phyloP scores from a whole-genome alignment of 1,140 invertebrate genomes.

The Apis cerana region DNA sequence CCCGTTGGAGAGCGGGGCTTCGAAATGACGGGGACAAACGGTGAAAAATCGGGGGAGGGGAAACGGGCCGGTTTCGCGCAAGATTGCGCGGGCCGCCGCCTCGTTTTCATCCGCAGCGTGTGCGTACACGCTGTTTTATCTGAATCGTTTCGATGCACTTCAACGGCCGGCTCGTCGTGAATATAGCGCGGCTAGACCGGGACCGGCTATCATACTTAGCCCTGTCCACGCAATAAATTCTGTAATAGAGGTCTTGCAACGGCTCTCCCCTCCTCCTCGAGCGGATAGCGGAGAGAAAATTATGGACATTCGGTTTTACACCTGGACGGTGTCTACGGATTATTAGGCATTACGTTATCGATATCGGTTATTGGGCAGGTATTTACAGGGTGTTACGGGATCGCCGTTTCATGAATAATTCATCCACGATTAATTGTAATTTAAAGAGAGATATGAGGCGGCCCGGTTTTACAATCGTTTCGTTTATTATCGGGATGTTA shows the following conservation, averaged over 20 bases:
- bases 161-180: slow-evolving; percentile 11
- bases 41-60: not conserved
- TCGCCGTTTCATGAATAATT: slow-evolving; percentile 56
- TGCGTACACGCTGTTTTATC: slow-evolving; percentile 31
- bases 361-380: slow-evolving; percentile 51
- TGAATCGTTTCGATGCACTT: slow-evolving; percentile 30
- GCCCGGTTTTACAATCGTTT: not conserved
- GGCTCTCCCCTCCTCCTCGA: not conserved
- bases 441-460: slow-evolving; percentile 3
- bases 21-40: too few species aligned
- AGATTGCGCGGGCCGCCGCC: slow-evolving; percentile 20
- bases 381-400: slow-evolving; percentile 39
- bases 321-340: slow-evolving; percentile 39
- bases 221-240: slow-evolving; percentile 51
- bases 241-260: slow-evolving; percentile 42
- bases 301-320: slow-evolving; percentile 57
- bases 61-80: slow-evolving; percentile 25
- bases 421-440: slow-evolving; percentile 42
- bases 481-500: slow-evolving; percentile 11
- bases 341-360: slow-evolving; percentile 57
- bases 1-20: not conserved
- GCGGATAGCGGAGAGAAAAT: slow-evolving; percentile 51
- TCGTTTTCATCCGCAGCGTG: not conserved
- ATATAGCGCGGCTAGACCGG: slow-evolving; percentile 14
- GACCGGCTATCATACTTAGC: slow-evolving; percentile 51